Conservation (phyloP, 1,140 invertebrate species). For the Formica selysi region DNA sequence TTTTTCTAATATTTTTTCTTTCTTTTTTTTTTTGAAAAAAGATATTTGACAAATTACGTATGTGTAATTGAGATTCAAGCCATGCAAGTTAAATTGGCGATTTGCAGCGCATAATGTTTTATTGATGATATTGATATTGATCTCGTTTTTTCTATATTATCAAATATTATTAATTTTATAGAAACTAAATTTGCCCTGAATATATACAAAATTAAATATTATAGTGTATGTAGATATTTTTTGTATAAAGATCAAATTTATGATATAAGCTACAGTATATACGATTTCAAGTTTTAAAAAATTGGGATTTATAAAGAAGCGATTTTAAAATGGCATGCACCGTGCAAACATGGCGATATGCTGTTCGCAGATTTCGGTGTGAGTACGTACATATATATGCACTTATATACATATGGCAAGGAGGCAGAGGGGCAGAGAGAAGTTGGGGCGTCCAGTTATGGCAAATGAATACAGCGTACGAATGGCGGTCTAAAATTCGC, state of each 20-base stretch:
- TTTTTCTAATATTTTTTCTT: background rate
- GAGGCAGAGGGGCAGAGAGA: constrained; percentile 62
- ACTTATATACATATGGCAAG: constrained; percentile 62
- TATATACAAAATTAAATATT: background rate
- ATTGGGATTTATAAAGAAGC: constrained; percentile 1
- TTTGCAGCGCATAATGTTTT: background rate
- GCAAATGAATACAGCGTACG: constrained; percentile 76
- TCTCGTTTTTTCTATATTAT: background rate
- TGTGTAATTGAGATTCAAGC: background rate
- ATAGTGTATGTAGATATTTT: background rate
- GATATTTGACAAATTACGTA: background rate
- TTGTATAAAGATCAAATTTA: too few species aligned
- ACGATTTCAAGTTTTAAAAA: background rate
- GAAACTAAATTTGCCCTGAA: background rate
- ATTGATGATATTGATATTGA: background rate
- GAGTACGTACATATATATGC: constrained; percentile 49
- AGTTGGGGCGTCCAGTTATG: constrained; percentile 67
- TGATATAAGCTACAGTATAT: too few species aligned
- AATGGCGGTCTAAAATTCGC: constrained; percentile 77
- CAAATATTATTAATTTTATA: background rate
- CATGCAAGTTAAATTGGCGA: background rate
- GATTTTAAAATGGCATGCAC: constrained; percentile 49
- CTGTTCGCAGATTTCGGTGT: constrained; percentile 27
- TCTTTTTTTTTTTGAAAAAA: background rate
- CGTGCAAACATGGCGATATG: constrained; percentile 5